A percentile compares a stretch with the other conserved stretches of the same genome.
Conservation (phyloP, 1,140 invertebrate genomes). For the Drosophila simulans region DNA sequence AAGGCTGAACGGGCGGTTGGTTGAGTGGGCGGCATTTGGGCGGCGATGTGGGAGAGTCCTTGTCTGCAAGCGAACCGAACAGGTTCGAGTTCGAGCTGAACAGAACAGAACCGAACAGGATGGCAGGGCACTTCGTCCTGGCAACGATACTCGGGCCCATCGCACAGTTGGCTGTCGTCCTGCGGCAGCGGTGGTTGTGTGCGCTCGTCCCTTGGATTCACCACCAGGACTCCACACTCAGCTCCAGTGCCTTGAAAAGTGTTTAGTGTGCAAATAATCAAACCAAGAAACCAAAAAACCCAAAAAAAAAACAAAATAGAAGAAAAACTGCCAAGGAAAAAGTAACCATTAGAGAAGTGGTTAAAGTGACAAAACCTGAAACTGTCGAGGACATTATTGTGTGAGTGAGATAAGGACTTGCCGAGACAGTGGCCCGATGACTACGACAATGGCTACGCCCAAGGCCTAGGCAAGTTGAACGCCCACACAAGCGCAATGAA, state of each 20-base stretch:
- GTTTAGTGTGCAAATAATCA: slow-evolving; percentile 32
- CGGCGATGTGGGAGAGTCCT: slow-evolving; percentile 10
- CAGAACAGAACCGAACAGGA: slow-evolving; percentile 31
- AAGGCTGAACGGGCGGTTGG: slow-evolving; percentile 5
- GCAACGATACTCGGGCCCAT: slow-evolving; percentile 30
- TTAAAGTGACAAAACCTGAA: slow-evolving; percentile 40
- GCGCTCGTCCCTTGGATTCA: slow-evolving; percentile 56
- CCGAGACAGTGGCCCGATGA: slow-evolving; percentile 31
- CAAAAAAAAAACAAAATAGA: not conserved
- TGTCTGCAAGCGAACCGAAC: slow-evolving; percentile 44
- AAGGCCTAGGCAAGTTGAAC: slow-evolving; percentile 54
- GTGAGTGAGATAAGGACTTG: slow-evolving; percentile 34
- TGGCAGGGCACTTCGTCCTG: slow-evolving; percentile 16
- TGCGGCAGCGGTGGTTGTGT: slow-evolving; percentile 78
- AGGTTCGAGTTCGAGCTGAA: slow-evolving; percentile 50
- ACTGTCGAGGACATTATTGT: slow-evolving; percentile 41
- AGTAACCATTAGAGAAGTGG: slow-evolving; percentile 13
- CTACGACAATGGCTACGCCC: slow-evolving; percentile 66
- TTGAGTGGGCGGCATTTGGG: not conserved
- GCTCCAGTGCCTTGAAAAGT: slow-evolving; percentile 39
- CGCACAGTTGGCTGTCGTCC: slow-evolving; percentile 79
- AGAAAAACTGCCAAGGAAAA: slow-evolving; percentile 2
- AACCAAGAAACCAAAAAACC: slow-evolving; percentile 4
- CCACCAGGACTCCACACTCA: slow-evolving; percentile 30
- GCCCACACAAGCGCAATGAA: slow-evolving; percentile 30